Evolutionary conservation across 2,113 vertebrate species (phyloP), one percentile per base, ranked within the genome.

Genomic region (Antigone vipio): DNA sequence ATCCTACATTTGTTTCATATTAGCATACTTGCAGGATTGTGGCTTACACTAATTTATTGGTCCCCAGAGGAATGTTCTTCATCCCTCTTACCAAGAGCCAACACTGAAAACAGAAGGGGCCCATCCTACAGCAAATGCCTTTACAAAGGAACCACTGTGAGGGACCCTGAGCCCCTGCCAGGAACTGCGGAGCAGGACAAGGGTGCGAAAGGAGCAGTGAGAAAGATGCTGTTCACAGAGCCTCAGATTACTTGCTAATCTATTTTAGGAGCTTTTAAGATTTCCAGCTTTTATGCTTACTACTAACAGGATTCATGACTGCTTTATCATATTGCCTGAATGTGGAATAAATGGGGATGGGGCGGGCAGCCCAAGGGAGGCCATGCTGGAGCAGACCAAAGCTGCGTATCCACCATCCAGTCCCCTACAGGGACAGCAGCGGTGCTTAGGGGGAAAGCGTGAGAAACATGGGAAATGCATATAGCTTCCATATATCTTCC

Each of bases 1-100:
- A 80, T 84, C 71, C 68, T 93, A 62, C 92, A 93, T 95, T 96
- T 94, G 88, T 86, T 96, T 91, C 17, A 1, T 66, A 81, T 96
- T 94, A 90, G 49, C 7, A 2, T 88, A 49, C 40, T 74, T 88
- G 60, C 1, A 21, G 91, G 60, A 78, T 18, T 73, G 67, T 85
- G 85, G 78, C 21, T 93, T 92, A 56, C 71, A n/a, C 45, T 72
- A 53, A 92, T 1, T 75, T 92, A 80, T 49, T 83, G 40, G 42
- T 58, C 94, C 91, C 85, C 34, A 40, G 67, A 85, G 85, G 66
- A 97, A 85, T 76, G 75, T 92, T 77, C 72, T 95, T 74, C 63
- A 81, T 77, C 72, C 55, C 26, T 84, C 55, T 93, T 76, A 91
- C 67, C 56, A 67, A 44, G 29, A 93, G 38, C 50, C 52, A 86